Evolutionary conservation across 2,113 vertebrate species (phyloP), one percentile per base, ranked within the genome.

Genomic region (Apteryx owenii): DNA sequence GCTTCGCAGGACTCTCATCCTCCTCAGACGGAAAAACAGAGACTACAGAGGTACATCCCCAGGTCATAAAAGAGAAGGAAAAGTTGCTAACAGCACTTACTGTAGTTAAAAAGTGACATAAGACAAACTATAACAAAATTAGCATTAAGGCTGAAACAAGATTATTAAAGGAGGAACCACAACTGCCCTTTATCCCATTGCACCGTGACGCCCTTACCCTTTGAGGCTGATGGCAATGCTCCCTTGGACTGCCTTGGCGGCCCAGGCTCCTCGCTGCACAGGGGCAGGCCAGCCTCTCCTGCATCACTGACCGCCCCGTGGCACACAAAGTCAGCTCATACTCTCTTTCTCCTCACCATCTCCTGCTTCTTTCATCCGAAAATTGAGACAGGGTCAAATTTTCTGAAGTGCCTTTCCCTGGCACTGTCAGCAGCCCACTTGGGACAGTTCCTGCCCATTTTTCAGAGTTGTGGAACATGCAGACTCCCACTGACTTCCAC

Each of bases 161-260:
- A 60, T 68, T 12, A 7, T 7, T 12, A 64, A 3, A 2, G 38
- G 29, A 73, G 33, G 21, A 50, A 76, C 31, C 50, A 44, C 33
- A 13, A 69, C 8, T 62, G 28, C 13, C 44, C 48, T 7, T 10
- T 19, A 31, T 7, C 38, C 29, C 68, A 82, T 54, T n/a, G 46
- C 68, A 80, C 12, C 17, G 3, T 4, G 29, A 58, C 12, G 29
- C 36, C 33, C 46, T 60, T 40, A 50, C 7, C 50, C 50, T 11
- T 33, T 9, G 17, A 66, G 60, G 62, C 0, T 46, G 42, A 78
- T 5, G 12, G 19, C n/a, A 40, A 44, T 6, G 5, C 9, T 89
- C 14, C 19, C 11, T 0, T 0, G n/a, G 14, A 58, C 29, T n/a
- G 5, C 28, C 25, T 14, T 22, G 18, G 36, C 5, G 40, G 68